Evolutionary conservation across 2,113 vertebrate genomes (phyloP).

Genomic region (Hyperoodon ampullatus): DNA sequence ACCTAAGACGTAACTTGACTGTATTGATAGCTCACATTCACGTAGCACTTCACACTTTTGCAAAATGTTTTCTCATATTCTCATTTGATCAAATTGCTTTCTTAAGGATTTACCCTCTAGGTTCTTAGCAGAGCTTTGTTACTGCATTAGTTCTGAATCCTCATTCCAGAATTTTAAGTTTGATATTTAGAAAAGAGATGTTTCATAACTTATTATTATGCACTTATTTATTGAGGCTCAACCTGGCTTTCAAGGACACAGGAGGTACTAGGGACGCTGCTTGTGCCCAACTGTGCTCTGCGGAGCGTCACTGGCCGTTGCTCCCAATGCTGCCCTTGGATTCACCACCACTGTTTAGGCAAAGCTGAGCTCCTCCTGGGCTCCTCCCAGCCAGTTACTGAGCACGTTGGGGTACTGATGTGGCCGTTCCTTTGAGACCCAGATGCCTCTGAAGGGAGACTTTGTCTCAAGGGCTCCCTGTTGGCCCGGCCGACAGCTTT

Average conservation of each 20-base stretch:
- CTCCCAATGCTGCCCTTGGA: background rate
- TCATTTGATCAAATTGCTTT: background rate
- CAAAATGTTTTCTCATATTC: background rate
- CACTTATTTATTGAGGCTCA: background rate
- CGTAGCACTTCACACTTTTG: background rate
- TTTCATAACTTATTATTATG: too few species aligned
- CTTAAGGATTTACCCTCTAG: background rate
- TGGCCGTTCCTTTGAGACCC: background rate
- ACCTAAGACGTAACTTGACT: background rate
- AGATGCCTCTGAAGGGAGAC: background rate
- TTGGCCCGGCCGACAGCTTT: background rate
- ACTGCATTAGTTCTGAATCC: constrained; percentile 20
- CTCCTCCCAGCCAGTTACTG: background rate
- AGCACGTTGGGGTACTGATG: background rate
- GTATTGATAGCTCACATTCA: background rate
- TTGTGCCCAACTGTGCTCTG: background rate
- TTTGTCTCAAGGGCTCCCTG: background rate
- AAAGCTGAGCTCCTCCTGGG: background rate
- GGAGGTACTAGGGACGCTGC: background rate
- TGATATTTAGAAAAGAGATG: constrained; percentile 31
- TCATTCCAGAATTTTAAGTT: background rate
- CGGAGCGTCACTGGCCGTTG: background rate
- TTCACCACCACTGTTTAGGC: background rate
- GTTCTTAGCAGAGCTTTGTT: constrained; percentile 5
- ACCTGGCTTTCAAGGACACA: background rate